Evolutionary conservation across 2,797 vertebrate genomes (phyloP).

Genomic region (Thunnus albacares): DNA sequence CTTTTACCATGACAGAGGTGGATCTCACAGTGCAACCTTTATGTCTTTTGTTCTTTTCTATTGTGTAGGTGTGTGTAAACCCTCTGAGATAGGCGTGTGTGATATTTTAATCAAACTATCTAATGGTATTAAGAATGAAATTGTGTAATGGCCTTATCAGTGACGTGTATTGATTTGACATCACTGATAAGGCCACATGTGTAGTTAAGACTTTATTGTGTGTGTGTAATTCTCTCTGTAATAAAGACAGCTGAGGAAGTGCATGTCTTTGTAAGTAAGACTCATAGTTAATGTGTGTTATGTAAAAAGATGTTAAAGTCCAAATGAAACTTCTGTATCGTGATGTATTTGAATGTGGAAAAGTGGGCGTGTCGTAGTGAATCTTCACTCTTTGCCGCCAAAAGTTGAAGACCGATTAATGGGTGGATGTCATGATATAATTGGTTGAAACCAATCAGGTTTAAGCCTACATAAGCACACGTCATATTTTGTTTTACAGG

Average conservation of each 20-base stretch:
- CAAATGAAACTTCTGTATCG: too few species aligned
- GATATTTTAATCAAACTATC: slow-evolving; percentile 22
- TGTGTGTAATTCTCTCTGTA: slow-evolving; percentile 13
- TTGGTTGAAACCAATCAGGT: too few species aligned
- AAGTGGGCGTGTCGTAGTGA: too few species aligned
- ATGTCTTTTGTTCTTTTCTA: slow-evolving; percentile 16
- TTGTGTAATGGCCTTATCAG: neutral
- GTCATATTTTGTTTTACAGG: too few species aligned
- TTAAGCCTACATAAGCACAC: too few species aligned
- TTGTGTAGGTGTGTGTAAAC: neutral
- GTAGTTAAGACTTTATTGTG: slow-evolving; percentile 11
- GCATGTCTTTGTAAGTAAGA: neutral
- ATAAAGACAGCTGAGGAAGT: neutral
- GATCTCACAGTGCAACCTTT: neutral
- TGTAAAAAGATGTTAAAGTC: slow-evolving; percentile 21
- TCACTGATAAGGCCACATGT: neutral
- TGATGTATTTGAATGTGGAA: too few species aligned
- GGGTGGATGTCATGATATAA: too few species aligned
- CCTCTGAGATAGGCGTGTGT: neutral
- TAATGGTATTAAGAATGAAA: slow-evolving; percentile 3
- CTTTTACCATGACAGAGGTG: slow-evolving; percentile 18
- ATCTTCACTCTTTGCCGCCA: too few species aligned
- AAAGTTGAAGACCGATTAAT: too few species aligned
- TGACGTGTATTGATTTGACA: slow-evolving; percentile 3
- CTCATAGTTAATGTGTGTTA: neutral